phyloP scores from a whole-genome alignment of 2,797 vertebrate genomes.

The Lemur catta region DNA sequence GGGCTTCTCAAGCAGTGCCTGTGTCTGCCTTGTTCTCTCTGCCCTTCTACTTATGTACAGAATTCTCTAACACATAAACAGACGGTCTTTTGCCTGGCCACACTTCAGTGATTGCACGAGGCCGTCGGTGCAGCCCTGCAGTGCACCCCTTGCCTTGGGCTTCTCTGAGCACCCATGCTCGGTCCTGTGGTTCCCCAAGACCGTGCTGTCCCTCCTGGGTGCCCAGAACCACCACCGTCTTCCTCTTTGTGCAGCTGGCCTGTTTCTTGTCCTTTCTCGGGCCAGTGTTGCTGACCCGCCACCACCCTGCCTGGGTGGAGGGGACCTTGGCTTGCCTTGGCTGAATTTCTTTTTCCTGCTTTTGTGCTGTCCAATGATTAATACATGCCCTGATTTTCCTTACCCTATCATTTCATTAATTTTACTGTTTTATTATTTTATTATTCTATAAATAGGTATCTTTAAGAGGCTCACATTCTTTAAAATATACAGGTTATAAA shows the following conservation, averaged over 20 bases:
- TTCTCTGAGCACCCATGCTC: rapidly evolving
- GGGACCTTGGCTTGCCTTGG: neutral
- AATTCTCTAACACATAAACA: neutral
- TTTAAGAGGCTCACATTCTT: neutral
- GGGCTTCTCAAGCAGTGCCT: neutral
- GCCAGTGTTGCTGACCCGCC: rapidly evolving
- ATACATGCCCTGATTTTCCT: neutral
- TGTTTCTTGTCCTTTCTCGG: neutral
- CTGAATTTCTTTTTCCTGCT: neutral
- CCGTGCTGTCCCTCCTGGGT: rapidly evolving
- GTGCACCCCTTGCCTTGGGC: neutral
- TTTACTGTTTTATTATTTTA: neutral
- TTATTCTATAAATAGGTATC: neutral
- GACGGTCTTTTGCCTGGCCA: rapidly evolving
- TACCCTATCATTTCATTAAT: neutral
- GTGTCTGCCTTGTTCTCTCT: rapidly evolving
- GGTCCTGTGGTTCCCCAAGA: neutral
- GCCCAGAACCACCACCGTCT: rapidly evolving
- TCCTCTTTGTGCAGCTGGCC: neutral
- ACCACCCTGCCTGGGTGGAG: neutral
- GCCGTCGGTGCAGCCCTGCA: rapidly evolving
- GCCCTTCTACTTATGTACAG: rapidly evolving
- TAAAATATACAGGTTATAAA: neutral
- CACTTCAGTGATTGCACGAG: rapidly evolving
- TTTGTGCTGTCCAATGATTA: neutral